Conservation (phyloP, 2,888 invertebrate genomes). For the Diaprepes abbreviatus region DNA sequence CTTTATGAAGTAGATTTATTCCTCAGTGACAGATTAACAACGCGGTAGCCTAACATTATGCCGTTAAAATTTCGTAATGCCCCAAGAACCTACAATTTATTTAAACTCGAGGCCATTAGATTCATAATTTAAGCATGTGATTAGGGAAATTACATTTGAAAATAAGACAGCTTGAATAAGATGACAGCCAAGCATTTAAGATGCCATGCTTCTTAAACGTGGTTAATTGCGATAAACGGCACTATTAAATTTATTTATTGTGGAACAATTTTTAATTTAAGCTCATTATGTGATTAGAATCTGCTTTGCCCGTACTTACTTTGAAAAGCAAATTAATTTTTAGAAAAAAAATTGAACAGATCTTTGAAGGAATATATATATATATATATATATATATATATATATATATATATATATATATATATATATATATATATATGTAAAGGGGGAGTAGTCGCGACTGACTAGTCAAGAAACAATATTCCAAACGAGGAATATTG, state of each 20-base stretch:
- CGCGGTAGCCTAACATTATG: slow-evolving; percentile 1
- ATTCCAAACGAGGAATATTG: no score
- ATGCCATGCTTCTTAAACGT: slow-evolving; percentile 1
- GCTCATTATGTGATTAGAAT: background rate
- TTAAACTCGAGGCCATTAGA: slow-evolving; percentile 24
- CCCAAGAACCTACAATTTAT: slow-evolving; percentile 28
- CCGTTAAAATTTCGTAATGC: background rate
- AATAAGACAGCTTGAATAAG: slow-evolving; percentile 17
- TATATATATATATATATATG: no score
- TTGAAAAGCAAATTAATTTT: no score
- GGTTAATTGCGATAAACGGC: slow-evolving; percentile 4
- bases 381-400: no score
- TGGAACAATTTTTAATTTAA: background rate
- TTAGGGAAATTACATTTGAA: slow-evolving; percentile 33
- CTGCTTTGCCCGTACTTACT: background rate
- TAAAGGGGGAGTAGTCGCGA: no score
- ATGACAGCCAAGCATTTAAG: slow-evolving; percentile 23
- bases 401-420: no score
- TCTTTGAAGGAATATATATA: no score
- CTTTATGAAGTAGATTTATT: background rate
- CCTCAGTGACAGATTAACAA: background rate
- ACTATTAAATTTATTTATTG: slow-evolving; percentile 4
- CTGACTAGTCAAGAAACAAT: no score
- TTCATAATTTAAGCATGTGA: slow-evolving; percentile 32
- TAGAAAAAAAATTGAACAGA: no score